phyloP scores from a whole-genome alignment of 2,888 invertebrate genomes.

The Sminthurides aquaticus region DNA sequence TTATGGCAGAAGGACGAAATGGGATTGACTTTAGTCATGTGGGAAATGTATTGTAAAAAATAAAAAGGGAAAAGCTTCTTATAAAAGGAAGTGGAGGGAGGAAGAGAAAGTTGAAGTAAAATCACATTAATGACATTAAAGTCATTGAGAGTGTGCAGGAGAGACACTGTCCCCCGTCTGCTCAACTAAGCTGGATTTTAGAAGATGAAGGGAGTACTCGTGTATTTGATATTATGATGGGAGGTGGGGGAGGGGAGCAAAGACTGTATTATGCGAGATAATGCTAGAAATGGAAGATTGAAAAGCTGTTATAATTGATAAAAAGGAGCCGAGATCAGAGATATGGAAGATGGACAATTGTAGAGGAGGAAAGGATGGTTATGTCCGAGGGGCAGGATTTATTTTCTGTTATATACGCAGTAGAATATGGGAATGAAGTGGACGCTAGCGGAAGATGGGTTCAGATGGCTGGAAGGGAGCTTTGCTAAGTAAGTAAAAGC shows the following conservation, averaged over 20 bases:
- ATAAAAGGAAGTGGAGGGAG: background rate
- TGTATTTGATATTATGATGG: too few relatives aligned
- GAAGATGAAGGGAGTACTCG: background rate
- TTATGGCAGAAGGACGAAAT: background rate
- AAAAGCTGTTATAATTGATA: background rate
- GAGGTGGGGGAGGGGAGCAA: background rate
- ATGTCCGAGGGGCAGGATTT: too few relatives aligned
- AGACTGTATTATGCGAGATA: background rate
- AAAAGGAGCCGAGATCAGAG: background rate
- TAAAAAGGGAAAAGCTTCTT: background rate
- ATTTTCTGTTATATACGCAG: too few relatives aligned
- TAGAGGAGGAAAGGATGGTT: background rate
- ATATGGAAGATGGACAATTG: too few relatives aligned
- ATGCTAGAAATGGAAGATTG: too few relatives aligned
- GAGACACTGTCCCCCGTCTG: background rate
- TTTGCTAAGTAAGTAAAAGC: too few relatives aligned
- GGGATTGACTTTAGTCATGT: slow-evolving; percentile 7
- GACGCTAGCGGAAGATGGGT: too few relatives aligned
- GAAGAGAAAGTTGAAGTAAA: background rate
- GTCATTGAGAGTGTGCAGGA: background rate
- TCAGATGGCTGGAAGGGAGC: too few relatives aligned
- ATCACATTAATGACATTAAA: slow-evolving; percentile 6
- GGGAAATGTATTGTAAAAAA: slow-evolving; percentile 9
- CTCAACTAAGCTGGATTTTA: background rate
- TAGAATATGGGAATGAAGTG: too few relatives aligned